Conservation (phyloP, 2,888 invertebrate species). For the Hyles lineata region DNA sequence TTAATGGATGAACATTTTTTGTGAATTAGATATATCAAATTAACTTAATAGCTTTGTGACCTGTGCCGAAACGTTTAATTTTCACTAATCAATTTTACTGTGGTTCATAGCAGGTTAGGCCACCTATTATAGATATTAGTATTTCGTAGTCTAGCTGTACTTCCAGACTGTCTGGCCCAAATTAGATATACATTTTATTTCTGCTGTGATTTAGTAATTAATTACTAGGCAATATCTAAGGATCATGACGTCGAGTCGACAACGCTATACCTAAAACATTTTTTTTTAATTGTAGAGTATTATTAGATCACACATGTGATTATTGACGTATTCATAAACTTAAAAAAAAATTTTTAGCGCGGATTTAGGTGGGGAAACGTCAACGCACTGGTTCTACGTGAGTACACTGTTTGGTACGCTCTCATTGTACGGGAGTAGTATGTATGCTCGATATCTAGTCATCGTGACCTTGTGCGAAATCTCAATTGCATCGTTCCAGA, state of each 20-base stretch:
- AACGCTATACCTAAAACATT: background rate
- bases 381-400: constrained; percentile 7
- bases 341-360: background rate
- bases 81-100: constrained; percentile 7
- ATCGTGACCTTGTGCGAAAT: constrained; percentile 54
- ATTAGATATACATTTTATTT: no score
- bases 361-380: background rate
- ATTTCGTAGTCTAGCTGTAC: background rate
- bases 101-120: background rate
- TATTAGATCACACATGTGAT: background rate
- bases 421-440: constrained; percentile 16
- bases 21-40: constrained; percentile 34
- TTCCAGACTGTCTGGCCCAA: background rate
- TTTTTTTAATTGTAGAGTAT: background rate
- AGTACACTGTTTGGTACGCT: constrained; percentile 20
- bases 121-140: background rate
- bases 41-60: constrained; percentile 27
- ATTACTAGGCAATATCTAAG: no score
- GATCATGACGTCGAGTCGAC: no score
- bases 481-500: constrained; percentile 54
- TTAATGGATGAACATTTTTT: constrained; percentile 45
- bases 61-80: background rate
- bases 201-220: no score
- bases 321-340: background rate
- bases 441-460: constrained; percentile 36